Conservation (phyloP, 2,797 vertebrate species). For the Phrynocephalus vlangalii region DNA sequence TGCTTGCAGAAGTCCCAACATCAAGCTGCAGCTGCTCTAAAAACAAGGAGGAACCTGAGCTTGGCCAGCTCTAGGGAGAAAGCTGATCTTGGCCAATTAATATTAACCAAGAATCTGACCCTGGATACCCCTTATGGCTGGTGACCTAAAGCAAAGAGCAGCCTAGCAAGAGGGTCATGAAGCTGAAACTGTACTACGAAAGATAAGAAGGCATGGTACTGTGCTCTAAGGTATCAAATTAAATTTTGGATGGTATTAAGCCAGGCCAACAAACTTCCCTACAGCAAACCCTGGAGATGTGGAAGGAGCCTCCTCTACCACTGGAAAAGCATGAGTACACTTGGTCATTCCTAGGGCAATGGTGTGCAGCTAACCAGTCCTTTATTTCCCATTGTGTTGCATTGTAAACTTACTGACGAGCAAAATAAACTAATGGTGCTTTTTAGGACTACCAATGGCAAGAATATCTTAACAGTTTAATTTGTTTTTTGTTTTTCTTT, state of each 20-base stretch:
- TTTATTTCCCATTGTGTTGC: no score
- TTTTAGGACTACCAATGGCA: no score
- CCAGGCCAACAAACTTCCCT: background rate
- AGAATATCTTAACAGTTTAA: no score
- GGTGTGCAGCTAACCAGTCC: no score
- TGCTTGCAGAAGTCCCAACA: background rate
- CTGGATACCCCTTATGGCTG: slow-evolving; percentile 14
- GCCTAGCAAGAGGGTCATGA: background rate
- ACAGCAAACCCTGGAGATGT: background rate
- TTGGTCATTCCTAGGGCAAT: no score
- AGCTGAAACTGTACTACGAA: background rate
- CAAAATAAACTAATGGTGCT: no score
- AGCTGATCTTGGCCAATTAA: slow-evolving; percentile 63
- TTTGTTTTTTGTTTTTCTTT: no score
- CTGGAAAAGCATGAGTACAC: no score
- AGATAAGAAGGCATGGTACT: background rate
- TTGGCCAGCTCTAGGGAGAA: slow-evolving; percentile 17
- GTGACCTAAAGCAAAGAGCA: background rate
- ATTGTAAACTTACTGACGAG: no score
- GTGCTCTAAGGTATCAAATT: background rate
- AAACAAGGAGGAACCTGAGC: slow-evolving; percentile 54
- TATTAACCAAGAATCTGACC: slow-evolving; percentile 58
- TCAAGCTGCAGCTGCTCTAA: background rate
- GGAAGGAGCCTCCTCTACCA: no score
- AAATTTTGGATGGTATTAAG: background rate